These are phyloP conservation scores for Pachliopta kotzebuea DNA, from an alignment of 2,888 invertebrate species.

Conservation along the genomic window DNA sequence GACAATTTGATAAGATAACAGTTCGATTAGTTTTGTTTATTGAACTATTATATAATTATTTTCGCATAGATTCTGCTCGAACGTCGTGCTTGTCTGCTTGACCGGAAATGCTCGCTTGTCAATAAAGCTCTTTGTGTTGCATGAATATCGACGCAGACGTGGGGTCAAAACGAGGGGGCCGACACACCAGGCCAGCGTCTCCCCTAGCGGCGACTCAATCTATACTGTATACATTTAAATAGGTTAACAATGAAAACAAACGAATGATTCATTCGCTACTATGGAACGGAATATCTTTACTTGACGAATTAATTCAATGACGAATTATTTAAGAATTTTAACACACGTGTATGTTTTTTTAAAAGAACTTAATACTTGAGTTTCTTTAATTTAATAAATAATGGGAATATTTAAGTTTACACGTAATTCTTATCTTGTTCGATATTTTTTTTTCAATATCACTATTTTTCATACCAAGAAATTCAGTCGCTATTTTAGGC, in stretches of 20 bases:
- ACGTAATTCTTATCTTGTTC: too few species aligned
- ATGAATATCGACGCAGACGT: constrained; percentile 19
- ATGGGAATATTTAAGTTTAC: too few species aligned
- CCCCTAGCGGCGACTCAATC: constrained; percentile 37
- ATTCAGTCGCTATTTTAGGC: too few species aligned
- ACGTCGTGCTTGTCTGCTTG: constrained; percentile 1
- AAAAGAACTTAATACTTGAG: too few species aligned
- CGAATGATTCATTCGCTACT: constrained; percentile 36
- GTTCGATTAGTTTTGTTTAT: background rate
- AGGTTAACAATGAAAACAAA: constrained; percentile 36
- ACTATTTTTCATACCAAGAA: too few species aligned
- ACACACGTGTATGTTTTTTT: too few species aligned
- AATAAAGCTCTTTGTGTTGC: constrained; percentile 1
- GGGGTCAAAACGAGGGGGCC: constrained; percentile 28
- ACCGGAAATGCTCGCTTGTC: constrained; percentile 12
- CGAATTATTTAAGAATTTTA: background rate
- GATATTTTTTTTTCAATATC: too few species aligned
- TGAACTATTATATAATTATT: background rate
- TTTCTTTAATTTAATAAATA: too few species aligned
- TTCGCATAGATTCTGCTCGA: background rate
- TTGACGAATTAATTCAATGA: background rate
- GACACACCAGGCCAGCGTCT: constrained; percentile 23
- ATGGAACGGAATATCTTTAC: constrained; percentile 15
- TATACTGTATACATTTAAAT: constrained; percentile 30
- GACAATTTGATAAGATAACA: too few species aligned